Percentiles rank a stretch among this genome's conserved stretches.
phyloP scores from a whole-genome alignment of 2,113 vertebrate species.

The Elanoides forficatus region DNA sequence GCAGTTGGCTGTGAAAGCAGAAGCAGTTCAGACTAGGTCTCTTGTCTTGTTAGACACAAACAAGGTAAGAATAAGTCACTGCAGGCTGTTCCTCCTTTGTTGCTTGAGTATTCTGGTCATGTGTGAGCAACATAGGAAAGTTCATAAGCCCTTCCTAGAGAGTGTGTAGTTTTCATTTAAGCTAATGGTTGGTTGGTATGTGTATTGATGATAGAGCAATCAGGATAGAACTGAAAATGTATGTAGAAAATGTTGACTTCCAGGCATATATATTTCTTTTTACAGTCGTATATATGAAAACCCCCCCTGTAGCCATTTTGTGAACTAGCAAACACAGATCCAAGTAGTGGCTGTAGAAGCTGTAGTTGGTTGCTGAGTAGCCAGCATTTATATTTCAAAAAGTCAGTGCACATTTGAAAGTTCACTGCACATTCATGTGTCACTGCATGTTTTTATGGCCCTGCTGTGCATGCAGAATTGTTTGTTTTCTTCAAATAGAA shows the following conservation, averaged over 20 bases:
- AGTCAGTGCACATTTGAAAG: background rate
- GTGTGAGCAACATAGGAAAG: background rate
- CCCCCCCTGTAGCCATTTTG: background rate
- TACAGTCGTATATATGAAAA: background rate
- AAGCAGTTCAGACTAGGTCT: background rate
- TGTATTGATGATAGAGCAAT: background rate
- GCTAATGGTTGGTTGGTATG: background rate
- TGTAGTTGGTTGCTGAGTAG: background rate
- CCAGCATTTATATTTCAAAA: conserved; percentile 5
- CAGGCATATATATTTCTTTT: background rate
- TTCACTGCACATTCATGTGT: conserved; percentile 50
- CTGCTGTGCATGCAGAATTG: conserved; percentile 40
- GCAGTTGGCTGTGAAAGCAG: background rate
- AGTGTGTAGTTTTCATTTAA: background rate
- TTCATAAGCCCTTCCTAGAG: background rate
- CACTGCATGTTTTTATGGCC: conserved; percentile 55
- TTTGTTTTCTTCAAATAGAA: conserved; percentile 35
- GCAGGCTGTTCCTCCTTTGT: background rate
- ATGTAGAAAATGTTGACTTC: background rate
- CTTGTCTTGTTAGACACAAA: background rate
- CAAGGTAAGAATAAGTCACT: background rate
- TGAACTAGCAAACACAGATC: background rate
- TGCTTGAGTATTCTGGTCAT: background rate
- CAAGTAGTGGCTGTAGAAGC: background rate
- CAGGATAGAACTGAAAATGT: background rate